Evolutionary conservation across 2,888 invertebrate genomes (phyloP).

Genomic region (Girardia tigrina): DNA sequence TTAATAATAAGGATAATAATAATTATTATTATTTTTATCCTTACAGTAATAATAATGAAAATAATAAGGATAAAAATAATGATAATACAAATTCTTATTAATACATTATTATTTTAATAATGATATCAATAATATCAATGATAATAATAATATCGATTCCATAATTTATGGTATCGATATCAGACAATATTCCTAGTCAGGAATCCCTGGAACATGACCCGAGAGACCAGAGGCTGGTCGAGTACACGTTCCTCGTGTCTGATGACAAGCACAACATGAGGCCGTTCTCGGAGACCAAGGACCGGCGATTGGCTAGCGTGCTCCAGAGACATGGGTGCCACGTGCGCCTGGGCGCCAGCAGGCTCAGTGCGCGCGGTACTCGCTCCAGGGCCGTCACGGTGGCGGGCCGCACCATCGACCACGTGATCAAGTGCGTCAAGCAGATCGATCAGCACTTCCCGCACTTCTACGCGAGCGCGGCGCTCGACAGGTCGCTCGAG

Average conservation of each 20-base stretch:
- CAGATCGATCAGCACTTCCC: conserved; percentile 15
- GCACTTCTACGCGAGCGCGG: not conserved
- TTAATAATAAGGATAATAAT: too few relatives aligned
- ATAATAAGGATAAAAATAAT: too few relatives aligned
- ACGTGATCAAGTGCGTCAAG: not conserved
- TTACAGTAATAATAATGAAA: too few relatives aligned
- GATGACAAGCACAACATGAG: not conserved
- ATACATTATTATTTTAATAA: too few relatives aligned
- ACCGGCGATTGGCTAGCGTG: not conserved
- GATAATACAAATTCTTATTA: too few relatives aligned
- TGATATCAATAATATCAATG: too few relatives aligned
- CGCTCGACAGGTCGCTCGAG: not conserved
- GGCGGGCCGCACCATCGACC: not conserved
- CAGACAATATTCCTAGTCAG: too few relatives aligned
- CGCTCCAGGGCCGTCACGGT: not conserved
- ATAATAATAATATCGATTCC: too few relatives aligned
- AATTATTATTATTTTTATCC: too few relatives aligned
- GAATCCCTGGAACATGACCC: too few relatives aligned
- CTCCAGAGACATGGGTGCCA: not conserved
- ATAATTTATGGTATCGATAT: not conserved
- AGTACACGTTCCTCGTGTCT: not conserved
- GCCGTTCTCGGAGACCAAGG: not conserved
- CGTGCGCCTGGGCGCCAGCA: not conserved
- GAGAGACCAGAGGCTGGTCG: not conserved
- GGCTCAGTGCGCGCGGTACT: not conserved